Percentiles rank a stretch among this genome's conserved stretches.
Evolutionary conservation across 2,113 vertebrate genomes (phyloP).

Genomic region (Hassar affinis): DNA sequence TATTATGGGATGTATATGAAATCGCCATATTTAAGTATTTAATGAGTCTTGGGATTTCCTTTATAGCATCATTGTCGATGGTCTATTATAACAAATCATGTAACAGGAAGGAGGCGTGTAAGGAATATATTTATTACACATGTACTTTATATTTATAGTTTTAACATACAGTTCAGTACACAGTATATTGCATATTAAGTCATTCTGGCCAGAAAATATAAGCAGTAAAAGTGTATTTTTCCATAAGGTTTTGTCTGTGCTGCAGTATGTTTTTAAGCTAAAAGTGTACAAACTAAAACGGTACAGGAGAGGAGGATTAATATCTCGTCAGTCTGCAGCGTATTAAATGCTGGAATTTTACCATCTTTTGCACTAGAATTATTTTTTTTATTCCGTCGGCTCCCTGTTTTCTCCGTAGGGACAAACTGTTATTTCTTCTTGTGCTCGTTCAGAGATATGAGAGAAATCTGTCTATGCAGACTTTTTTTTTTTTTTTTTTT

Average conservation of each 20-base stretch:
- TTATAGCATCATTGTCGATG: slow-evolving; percentile 54
- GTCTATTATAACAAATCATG: slow-evolving; percentile 55
- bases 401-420: slow-evolving; percentile 67
- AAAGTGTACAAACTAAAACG: background rate
- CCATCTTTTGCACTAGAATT: slow-evolving; percentile 56
- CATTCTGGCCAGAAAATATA: background rate
- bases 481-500: slow-evolving; percentile 50
- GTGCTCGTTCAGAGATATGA: slow-evolving; percentile 15
- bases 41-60: slow-evolving; percentile 49
- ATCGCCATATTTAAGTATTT: slow-evolving; percentile 67
- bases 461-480: slow-evolving; percentile 70
- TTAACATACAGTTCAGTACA: slow-evolving; percentile 14
- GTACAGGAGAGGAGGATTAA: background rate
- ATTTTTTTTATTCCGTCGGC: slow-evolving; percentile 55
- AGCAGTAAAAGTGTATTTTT: slow-evolving; percentile 10
- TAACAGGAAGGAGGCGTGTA: slow-evolving; percentile 38
- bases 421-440: slow-evolving; percentile 44
- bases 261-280: slow-evolving; percentile 11
- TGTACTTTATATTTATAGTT: slow-evolving; percentile 42
- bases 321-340: slow-evolving; percentile 16
- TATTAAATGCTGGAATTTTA: slow-evolving; percentile 47
- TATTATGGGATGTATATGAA: slow-evolving; percentile 64
- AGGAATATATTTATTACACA: slow-evolving; percentile 54
- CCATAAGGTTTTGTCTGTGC: background rate
- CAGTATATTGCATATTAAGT: background rate